phyloP scores from a whole-genome alignment of 2,888 invertebrate genomes.

The Trissonchulus latispiculum region DNA sequence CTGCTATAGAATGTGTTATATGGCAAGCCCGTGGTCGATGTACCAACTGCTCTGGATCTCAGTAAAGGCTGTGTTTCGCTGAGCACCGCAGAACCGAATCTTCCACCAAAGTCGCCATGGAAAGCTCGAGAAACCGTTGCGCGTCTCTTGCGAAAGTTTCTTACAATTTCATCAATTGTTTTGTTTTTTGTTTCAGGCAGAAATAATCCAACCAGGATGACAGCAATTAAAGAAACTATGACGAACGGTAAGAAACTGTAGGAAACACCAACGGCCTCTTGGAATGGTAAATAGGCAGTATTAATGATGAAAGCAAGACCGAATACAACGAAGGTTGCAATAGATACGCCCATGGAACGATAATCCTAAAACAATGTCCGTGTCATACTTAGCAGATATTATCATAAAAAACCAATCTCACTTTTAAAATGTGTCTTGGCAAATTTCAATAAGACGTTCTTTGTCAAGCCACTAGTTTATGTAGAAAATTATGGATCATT shows the following conservation, averaged over 20 bases:
- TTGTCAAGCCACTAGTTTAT: no score
- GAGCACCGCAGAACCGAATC: no score
- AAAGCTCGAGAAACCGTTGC: constrained; percentile 1
- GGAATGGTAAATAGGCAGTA: constrained; percentile 41
- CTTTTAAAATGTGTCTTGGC: no score
- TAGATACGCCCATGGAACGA: not conserved
- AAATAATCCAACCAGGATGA: constrained; percentile 35
- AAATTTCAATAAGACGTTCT: no score
- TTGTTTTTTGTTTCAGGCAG: constrained; percentile 44
- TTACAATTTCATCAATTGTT: constrained; percentile 26
- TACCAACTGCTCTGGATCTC: no score
- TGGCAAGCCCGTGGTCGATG: no score
- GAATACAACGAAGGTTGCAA: constrained; percentile 38
- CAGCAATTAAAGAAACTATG: constrained; percentile 37
- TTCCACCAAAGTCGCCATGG: not conserved
- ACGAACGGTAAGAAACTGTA: constrained; percentile 48
- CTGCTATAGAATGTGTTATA: no score
- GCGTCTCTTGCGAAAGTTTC: constrained; percentile 2
- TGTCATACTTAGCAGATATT: no score
- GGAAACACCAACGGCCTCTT: constrained; percentile 40
- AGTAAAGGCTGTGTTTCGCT: no score
- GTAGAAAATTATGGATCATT: no score
- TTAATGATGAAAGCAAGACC: constrained; percentile 37
- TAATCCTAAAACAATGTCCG: constrained; percentile 8
- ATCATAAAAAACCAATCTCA: no score